Conservation (phyloP, 2,888 invertebrate species). For the Perizoma flavofasciatum region DNA sequence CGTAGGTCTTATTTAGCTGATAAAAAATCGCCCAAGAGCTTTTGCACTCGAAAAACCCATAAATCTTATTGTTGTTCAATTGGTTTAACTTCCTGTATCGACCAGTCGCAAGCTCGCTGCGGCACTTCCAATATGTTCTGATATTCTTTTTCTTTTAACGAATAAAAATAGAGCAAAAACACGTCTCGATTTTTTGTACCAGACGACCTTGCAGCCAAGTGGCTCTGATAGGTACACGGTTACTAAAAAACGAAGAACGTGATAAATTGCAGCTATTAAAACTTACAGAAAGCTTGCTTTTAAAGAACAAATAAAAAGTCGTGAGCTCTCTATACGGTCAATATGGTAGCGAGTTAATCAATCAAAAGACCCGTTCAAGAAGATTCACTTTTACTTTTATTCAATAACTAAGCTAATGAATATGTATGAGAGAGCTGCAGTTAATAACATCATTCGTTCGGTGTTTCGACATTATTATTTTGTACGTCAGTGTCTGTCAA, state of each 20-base stretch:
- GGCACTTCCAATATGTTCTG: conserved; percentile 78
- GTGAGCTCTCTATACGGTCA: conserved; percentile 57
- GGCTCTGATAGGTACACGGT: conserved; percentile 71
- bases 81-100: conserved; percentile 76
- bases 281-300: conserved; percentile 38
- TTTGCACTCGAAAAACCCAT: conserved; percentile 67
- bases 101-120: conserved; percentile 64
- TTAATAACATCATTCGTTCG: conserved; percentile 63
- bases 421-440: conserved; percentile 63
- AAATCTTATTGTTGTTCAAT: conserved; percentile 80
- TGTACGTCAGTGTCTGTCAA: conserved; percentile 56
- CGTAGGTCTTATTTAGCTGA: conserved; percentile 25
- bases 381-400: conserved; percentile 80
- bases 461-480: conserved; percentile 63
- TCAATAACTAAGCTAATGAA: conserved; percentile 69
- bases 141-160: conserved; percentile 74
- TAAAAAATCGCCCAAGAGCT: conserved; percentile 48
- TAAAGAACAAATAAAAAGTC: conserved; percentile 51
- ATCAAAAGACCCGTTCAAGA: conserved; percentile 59
- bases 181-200: conserved; percentile 69
- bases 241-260: conserved; percentile 73
- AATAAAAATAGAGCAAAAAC: conserved; percentile 81
- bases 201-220: conserved; percentile 77
- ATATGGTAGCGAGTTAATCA: conserved; percentile 56
- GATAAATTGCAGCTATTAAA: conserved; percentile 70